Evolutionary conservation across 1,140 invertebrate species (phyloP).

Genomic region (Drosophila lini): DNA sequence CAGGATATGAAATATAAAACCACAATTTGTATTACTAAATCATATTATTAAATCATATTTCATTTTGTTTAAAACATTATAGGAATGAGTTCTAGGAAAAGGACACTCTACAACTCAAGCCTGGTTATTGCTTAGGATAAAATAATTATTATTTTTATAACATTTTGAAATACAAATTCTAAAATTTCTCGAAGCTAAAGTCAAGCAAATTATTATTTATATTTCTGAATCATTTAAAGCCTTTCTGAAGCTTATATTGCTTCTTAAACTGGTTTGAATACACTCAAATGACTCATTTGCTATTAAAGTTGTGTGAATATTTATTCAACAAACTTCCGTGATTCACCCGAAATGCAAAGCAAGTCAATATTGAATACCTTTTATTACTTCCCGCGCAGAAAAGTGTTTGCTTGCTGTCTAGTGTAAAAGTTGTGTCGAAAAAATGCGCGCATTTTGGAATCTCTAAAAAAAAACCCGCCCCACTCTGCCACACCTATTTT

Average conservation of each 20-base stretch:
- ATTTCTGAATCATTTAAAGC: neutral
- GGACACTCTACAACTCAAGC: neutral
- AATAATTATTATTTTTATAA: neutral
- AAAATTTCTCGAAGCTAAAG: neutral
- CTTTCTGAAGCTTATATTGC: no score
- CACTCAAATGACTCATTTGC: constrained; percentile 15
- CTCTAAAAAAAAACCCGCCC: neutral
- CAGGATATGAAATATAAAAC: neutral
- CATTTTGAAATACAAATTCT: neutral
- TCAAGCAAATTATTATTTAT: neutral
- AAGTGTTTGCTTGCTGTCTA: constrained; percentile 16
- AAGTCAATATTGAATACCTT: constrained; percentile 4
- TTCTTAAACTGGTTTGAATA: neutral
- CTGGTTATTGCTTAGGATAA: neutral
- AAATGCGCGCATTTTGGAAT: neutral
- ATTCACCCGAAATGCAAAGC: constrained; percentile 30
- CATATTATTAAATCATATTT: neutral
- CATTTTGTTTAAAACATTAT: neutral
- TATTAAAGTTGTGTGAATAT: constrained; percentile 9
- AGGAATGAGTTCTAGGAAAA: neutral
- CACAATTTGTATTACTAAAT: neutral
- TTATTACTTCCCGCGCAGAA: constrained; percentile 10
- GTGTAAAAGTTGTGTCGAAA: constrained; percentile 9
- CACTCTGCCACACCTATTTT: constrained; percentile 38
- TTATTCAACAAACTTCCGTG: constrained; percentile 6